Evolutionary conservation across 2,888 invertebrate genomes (phyloP), one percentile per base, ranked within the genome.

Genomic region (Drosophila nr. perissopoda): DNA sequence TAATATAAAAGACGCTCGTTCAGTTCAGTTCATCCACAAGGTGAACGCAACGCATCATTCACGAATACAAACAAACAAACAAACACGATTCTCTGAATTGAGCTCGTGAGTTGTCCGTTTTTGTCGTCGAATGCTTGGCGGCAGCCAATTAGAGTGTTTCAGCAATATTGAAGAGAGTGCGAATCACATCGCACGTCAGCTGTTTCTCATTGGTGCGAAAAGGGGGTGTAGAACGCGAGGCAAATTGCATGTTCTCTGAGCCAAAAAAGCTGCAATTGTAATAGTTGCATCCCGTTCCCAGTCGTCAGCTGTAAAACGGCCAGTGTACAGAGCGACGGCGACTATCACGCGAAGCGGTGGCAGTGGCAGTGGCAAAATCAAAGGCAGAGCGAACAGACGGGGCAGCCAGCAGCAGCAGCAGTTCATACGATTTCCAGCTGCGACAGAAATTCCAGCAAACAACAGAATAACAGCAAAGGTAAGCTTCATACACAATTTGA

Each of bases 201-300:
- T 84, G 83, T 65, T 83, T 49, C 16, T 11, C 21, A n/a, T 34
- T 34, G 29, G 40, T 13, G 61, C 29, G n/a, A 38, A 27, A 16
- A 31, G 27, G 56, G n/a, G 33, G 33, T 25, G 34, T 49, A 38
- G 21, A 34, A 60, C 38, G 38, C 42, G 10, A 27, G 18, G 49
- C 48, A 52, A 66, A 40, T 58, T 73, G 81, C 83, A 70, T 70
- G 69, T 76, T 79, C 65, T 73, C 70, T 40, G 66, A 38, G 87
- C 78, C 72, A 87, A 70, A 83, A 86, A 79, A 83, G 76, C 84
- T 83, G 89, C 87, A 81, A 46, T 63, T 29, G 59, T 34, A 21
- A 62, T 74, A 48, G 70, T 63, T 83, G 80, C 88, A 88, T 68
- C 72, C 65, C 59, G 84, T 53, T 64, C 69, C 56, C 71, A 75